Conservation (phyloP, 35 echinoderm and acorn worm genomes). For the Lytechinus variegatus region DNA sequence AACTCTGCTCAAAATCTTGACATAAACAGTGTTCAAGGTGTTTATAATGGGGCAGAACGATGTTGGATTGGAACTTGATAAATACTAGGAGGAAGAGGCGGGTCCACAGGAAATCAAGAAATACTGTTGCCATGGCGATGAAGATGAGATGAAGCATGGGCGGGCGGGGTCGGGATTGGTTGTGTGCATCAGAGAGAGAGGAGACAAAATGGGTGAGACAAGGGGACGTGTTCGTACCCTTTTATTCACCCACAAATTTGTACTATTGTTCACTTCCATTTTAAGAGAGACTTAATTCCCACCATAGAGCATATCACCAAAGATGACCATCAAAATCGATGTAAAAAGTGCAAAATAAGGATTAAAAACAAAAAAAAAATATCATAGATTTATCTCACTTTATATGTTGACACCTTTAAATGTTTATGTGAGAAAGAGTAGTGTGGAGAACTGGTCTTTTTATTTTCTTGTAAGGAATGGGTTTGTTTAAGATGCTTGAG, state of each 20-base stretch:
- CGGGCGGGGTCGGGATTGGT: background rate
- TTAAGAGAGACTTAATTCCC: background rate
- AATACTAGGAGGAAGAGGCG: background rate
- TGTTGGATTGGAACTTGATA: background rate
- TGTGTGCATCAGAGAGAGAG: background rate
- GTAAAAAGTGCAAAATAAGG: slow-evolving; percentile 41
- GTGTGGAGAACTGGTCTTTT: background rate
- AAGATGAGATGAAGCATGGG: background rate
- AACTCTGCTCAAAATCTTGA: background rate
- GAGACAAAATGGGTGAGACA: background rate
- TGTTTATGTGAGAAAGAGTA: background rate
- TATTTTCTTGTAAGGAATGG: background rate
- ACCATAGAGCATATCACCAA: slow-evolving; percentile 29
- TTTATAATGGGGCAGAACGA: background rate
- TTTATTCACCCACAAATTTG: background rate
- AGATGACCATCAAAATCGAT: slow-evolving; percentile 21
- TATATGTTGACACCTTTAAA: background rate
- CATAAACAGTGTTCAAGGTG: background rate
- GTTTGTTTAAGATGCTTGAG: background rate
- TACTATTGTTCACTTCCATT: slow-evolving; percentile 19
- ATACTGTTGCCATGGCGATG: background rate
- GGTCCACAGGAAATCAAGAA: background rate
- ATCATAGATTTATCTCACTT: slow-evolving; percentile 20
- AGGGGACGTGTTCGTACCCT: background rate
- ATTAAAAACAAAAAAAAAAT: background rate